phyloP scores from a whole-genome alignment of 2,888 invertebrate species.

The Plebejus melissa region DNA sequence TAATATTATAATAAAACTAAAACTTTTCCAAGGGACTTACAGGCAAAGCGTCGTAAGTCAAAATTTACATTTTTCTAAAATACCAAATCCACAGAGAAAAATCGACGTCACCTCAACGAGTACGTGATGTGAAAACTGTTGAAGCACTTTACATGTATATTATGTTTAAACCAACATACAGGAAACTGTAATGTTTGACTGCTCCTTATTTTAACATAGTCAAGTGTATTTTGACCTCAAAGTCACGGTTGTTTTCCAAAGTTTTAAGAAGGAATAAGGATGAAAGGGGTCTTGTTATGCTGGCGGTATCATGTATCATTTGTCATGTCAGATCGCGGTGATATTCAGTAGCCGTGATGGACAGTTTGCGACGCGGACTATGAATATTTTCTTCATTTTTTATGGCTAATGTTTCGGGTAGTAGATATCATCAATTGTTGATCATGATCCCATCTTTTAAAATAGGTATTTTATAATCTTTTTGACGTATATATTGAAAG shows the following conservation, averaged over 20 bases:
- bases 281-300: neutral
- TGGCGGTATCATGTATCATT: conserved; percentile 57
- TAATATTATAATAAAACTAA: neutral
- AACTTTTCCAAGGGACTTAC: neutral
- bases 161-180: conserved; percentile 31
- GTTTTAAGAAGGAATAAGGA: neutral
- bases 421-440: neutral
- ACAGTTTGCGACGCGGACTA: conserved; percentile 64
- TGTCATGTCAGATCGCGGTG: conserved; percentile 70
- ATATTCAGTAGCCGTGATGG: conserved; percentile 67
- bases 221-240: conserved; percentile 42
- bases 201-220: conserved; percentile 51
- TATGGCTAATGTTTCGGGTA: conserved; percentile 33
- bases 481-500: neutral
- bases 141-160: conserved; percentile 26
- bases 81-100: conserved; percentile 10
- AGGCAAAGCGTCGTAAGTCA: neutral
- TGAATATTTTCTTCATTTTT: conserved; percentile 56
- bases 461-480: neutral
- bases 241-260: neutral
- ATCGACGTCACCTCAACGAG: conserved; percentile 8
- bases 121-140: conserved; percentile 18
- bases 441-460: neutral
- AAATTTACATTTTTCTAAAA: conserved; percentile 6
- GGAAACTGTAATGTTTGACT: conserved; percentile 48